Conservation (phyloP, 2,113 vertebrate genomes). For the Platanista minor region DNA sequence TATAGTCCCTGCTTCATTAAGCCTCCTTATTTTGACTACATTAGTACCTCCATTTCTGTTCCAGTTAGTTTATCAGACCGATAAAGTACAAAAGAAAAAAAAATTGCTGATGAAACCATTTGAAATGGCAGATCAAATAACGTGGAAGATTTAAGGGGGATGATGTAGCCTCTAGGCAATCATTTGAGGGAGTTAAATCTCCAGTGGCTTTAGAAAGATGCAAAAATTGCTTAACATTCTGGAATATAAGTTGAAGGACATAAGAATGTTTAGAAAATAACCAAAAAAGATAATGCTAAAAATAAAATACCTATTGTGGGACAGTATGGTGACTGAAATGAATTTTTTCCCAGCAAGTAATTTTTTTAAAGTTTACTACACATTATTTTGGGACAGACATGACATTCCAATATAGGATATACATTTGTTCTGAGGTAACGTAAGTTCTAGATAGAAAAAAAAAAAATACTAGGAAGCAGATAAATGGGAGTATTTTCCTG, state of each 20-base stretch:
- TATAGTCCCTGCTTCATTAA: neutral
- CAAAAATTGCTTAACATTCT: conserved; percentile 70
- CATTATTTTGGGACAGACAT: neutral
- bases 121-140: conserved; percentile 76
- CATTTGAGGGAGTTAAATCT: conserved; percentile 64
- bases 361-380: neutral
- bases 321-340: neutral
- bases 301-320: conserved; percentile 39
- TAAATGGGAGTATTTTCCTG: neutral
- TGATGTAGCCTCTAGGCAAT: conserved; percentile 69
- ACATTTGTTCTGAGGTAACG: neutral
- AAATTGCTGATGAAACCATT: conserved; percentile 73
- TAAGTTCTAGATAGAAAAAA: neutral
- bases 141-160: conserved; percentile 69
- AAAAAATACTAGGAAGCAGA: neutral
- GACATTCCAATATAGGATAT: neutral
- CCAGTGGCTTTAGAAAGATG: conserved; percentile 56
- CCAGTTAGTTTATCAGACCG: conserved; percentile 75
- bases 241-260: conserved; percentile 74
- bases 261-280: conserved; percentile 40
- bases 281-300: conserved; percentile 55
- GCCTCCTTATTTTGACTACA: neutral
- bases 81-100: conserved; percentile 56
- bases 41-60: conserved; percentile 54
- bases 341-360: neutral